phyloP scores from a whole-genome alignment of 2,888 invertebrate species.

The Cantharis nigra region DNA sequence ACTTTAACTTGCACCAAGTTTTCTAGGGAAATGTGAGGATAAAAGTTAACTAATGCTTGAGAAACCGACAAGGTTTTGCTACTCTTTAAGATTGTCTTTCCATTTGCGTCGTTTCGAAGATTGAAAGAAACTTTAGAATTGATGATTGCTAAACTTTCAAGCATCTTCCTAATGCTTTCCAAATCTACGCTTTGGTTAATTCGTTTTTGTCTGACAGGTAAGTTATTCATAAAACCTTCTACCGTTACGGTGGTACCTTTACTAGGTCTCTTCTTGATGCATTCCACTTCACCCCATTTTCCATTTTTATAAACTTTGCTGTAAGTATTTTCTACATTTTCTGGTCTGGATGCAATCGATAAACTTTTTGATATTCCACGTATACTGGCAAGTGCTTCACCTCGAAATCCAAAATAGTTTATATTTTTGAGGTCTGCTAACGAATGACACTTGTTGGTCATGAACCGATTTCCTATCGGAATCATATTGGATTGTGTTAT shows the following conservation, averaged over 20 bases:
- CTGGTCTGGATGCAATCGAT: slow-evolving; percentile 63
- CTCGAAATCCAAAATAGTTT: slow-evolving; percentile 68
- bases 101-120: slow-evolving; percentile 67
- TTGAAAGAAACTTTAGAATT: slow-evolving; percentile 70
- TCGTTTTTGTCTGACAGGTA: slow-evolving; percentile 64
- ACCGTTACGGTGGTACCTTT: slow-evolving; percentile 75
- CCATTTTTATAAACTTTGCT: slow-evolving; percentile 56
- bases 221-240: slow-evolving; percentile 66
- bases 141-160: slow-evolving; percentile 68
- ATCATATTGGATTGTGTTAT: slow-evolving; percentile 62
- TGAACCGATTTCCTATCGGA: slow-evolving; percentile 63
- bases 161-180: slow-evolving; percentile 61
- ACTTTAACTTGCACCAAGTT: slow-evolving; percentile 52
- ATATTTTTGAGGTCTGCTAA: slow-evolving; percentile 60
- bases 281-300: slow-evolving; percentile 38
- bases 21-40: slow-evolving; percentile 53
- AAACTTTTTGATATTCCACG: slow-evolving; percentile 61
- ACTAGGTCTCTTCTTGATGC: slow-evolving; percentile 60
- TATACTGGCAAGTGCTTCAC: slow-evolving; percentile 70
- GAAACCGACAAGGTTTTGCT: slow-evolving; percentile 61
- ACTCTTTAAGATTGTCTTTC: slow-evolving; percentile 64
- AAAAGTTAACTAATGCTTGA: slow-evolving; percentile 59
- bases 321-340: slow-evolving; percentile 59
- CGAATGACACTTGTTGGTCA: slow-evolving; percentile 67
- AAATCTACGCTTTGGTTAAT: slow-evolving; percentile 61